Conservation (phyloP, 2,797 vertebrate genomes). For the Heterohyrax brucei region DNA sequence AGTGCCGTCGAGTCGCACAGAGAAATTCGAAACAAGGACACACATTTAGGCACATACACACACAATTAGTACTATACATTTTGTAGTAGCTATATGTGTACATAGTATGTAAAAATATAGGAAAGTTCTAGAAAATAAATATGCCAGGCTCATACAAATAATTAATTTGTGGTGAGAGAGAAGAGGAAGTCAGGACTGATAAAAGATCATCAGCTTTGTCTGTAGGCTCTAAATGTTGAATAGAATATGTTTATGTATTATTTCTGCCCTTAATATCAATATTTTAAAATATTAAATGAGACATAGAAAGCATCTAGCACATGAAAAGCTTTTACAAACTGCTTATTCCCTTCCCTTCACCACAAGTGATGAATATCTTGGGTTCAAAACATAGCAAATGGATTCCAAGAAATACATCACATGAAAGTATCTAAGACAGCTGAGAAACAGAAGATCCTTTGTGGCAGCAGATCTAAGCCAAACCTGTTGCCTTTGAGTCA, state of each 20-base stretch:
- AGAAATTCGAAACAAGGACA: neutral
- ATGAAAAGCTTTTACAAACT: neutral
- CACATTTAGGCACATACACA: neutral
- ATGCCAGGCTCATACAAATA: neutral
- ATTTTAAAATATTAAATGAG: slow-evolving; percentile 54
- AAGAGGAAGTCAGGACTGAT: neutral
- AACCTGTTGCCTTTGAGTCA: no score
- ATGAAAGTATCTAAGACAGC: neutral
- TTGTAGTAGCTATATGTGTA: neutral
- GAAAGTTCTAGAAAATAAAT: neutral
- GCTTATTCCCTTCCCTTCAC: neutral
- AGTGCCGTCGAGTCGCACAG: neutral
- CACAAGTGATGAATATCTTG: neutral
- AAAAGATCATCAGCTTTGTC: neutral
- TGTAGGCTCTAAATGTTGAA: neutral
- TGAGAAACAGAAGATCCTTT: neutral
- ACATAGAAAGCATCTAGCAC: neutral
- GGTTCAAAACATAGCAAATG: neutral
- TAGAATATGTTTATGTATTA: neutral
- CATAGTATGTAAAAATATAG: neutral
- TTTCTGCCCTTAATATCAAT: neutral
- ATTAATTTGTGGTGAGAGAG: neutral
- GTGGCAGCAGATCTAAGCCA: neutral
- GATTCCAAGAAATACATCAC: neutral
- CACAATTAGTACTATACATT: neutral